Conservation (phyloP, 1,140 invertebrate genomes). For the Apocrypta bakeri region DNA sequence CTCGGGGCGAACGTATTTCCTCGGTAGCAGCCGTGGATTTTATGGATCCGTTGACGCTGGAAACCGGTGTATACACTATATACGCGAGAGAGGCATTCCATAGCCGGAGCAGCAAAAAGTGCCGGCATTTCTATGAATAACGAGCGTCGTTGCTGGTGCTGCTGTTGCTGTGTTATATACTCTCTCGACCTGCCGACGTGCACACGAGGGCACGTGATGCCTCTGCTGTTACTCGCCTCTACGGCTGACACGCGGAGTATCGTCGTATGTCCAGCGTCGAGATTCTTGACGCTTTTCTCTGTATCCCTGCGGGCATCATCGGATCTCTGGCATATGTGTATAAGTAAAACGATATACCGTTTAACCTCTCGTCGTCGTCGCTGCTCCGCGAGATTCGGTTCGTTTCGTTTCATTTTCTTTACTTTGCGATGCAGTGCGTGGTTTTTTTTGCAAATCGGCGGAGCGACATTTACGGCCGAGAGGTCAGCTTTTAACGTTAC, state of each 20-base stretch:
- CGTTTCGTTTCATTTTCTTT: background rate
- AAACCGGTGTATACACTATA: background rate
- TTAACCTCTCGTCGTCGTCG: background rate
- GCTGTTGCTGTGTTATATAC: background rate
- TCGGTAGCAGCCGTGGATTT: slow-evolving; percentile 3
- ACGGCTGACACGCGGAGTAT: background rate
- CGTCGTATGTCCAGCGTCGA: background rate
- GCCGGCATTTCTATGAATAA: slow-evolving; percentile 36
- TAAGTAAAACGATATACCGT: background rate
- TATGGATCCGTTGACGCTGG: slow-evolving; percentile 31
- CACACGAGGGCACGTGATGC: background rate
- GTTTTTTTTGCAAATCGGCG: background rate
- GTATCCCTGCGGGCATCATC: background rate
- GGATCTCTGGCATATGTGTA: no score
- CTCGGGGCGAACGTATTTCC: background rate
- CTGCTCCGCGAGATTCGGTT: background rate
- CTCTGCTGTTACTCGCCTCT: background rate
- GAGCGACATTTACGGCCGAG: background rate
- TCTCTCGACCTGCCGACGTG: background rate
- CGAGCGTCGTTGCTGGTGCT: background rate
- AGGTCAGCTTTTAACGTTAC: background rate
- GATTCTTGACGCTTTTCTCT: background rate
- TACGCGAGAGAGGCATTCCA: background rate
- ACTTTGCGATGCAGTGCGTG: background rate
- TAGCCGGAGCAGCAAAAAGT: slow-evolving; percentile 1